phyloP scores from a whole-genome alignment of 2,113 vertebrate species.

The Clarias macrocephalus region DNA sequence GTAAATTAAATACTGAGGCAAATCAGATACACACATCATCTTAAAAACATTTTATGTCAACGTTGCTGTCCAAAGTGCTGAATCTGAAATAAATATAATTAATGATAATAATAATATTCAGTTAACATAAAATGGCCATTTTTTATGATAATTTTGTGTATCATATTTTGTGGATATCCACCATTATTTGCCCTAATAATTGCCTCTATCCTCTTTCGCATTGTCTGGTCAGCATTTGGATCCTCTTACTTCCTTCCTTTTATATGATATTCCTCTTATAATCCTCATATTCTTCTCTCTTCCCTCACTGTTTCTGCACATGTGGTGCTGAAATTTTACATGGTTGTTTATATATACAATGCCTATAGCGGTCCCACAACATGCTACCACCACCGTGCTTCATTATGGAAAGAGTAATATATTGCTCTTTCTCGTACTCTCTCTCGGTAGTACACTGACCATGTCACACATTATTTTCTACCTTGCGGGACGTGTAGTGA shows the following conservation, averaged over 20 bases:
- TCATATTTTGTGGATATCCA: neutral
- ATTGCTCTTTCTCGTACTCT: neutral
- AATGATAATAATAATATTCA: neutral
- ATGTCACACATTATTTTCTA: slow-evolving; percentile 43
- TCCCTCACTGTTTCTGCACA: neutral
- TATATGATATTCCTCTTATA: neutral
- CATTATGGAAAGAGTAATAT: neutral
- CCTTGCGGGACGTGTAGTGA: slow-evolving; percentile 90
- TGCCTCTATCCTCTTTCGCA: neutral
- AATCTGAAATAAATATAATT: no score
- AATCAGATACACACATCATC: neutral
- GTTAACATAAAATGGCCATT: neutral
- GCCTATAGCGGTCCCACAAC: neutral
- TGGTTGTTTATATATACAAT: neutral
- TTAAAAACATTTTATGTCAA: neutral
- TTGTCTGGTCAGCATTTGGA: neutral
- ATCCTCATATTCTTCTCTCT: neutral
- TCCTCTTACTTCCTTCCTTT: neutral
- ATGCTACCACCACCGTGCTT: neutral
- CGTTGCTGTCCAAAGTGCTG: neutral
- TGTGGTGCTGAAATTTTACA: neutral
- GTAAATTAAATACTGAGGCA: neutral
- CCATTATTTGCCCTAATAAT: neutral
- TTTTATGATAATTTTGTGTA: neutral
- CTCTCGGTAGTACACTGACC: neutral